A percentile compares a stretch with the other conserved stretches of the same genome.
Evolutionary conservation across 2,888 invertebrate species (phyloP).

Genomic region (Pterostichus madidus): DNA sequence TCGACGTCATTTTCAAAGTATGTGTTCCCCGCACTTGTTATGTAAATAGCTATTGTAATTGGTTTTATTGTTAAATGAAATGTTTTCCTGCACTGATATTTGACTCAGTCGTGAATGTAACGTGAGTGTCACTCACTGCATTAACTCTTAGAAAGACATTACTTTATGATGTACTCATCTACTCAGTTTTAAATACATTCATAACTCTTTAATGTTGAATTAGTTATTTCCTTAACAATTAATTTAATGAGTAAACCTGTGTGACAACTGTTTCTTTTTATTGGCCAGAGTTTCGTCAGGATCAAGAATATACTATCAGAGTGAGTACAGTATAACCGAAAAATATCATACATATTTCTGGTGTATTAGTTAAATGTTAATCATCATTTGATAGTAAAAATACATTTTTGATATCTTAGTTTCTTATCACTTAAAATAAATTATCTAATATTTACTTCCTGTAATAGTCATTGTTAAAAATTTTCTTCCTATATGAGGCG

Average conservation of each 20-base stretch:
- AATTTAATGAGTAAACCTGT: slow-evolving; percentile 61
- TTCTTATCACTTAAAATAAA: not conserved
- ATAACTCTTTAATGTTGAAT: slow-evolving; percentile 46
- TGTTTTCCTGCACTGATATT: not conserved
- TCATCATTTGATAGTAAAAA: slow-evolving; percentile 18
- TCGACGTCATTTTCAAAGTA: too few species aligned
- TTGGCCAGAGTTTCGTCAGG: slow-evolving; percentile 21
- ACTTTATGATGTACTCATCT: slow-evolving; percentile 47
- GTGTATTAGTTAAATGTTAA: slow-evolving; percentile 12
- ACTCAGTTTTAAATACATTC: slow-evolving; percentile 43
- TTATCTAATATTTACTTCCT: not conserved
- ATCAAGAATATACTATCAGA: slow-evolving; percentile 13
- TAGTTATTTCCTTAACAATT: slow-evolving; percentile 59
- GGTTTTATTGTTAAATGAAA: not conserved
- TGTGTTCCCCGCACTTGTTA: too few species aligned
- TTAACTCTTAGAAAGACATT: slow-evolving; percentile 33
- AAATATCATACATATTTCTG: slow-evolving; percentile 54
- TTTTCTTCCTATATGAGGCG: too few species aligned
- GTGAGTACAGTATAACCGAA: slow-evolving; percentile 11
- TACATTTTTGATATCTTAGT: slow-evolving; percentile 6
- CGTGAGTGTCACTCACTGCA: not conserved
- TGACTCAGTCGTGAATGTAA: not conserved
- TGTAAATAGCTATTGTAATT: slow-evolving; percentile 2
- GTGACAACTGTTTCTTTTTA: slow-evolving; percentile 36
- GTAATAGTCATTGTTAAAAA: not conserved